phyloP scores from a whole-genome alignment of 2,797 vertebrate genomes.

The Leptatherina wallacei region DNA sequence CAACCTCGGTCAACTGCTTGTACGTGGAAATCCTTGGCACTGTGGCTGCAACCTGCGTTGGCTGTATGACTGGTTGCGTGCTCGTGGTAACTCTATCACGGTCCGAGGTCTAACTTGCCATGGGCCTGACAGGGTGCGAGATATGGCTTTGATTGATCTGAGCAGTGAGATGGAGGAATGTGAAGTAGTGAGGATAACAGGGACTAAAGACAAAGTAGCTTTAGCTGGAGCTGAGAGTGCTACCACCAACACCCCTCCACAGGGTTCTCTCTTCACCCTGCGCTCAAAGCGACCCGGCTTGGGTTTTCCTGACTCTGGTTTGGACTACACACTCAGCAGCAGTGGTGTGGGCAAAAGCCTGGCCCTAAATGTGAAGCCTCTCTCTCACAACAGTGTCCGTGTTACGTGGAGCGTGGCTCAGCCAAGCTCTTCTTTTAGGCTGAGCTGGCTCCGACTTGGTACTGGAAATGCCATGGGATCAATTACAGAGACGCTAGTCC shows the following conservation, averaged over 20 bases:
- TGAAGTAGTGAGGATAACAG: constrained; percentile 77
- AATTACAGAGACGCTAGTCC: constrained; percentile 93
- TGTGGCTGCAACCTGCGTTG: constrained; percentile 94
- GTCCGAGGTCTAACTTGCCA: constrained; percentile 93
- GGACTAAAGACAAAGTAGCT: constrained; percentile 73
- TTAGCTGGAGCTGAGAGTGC: constrained; percentile 68
- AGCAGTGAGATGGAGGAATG: constrained; percentile 92
- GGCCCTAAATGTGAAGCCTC: constrained; percentile 90
- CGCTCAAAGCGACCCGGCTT: constrained; percentile 89
- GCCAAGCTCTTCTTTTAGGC: constrained; percentile 89
- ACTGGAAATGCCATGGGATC: constrained; percentile 90
- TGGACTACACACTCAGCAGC: constrained; percentile 90
- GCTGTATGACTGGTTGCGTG: constrained; percentile 92
- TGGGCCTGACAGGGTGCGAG: constrained; percentile 89
- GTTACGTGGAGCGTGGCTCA: constrained; percentile 91
- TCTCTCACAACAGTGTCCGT: constrained; percentile 90
- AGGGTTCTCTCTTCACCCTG: constrained; percentile 92
- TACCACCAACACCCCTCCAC: constrained; percentile 84
- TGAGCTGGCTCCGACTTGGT: constrained; percentile 92
- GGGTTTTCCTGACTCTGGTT: constrained; percentile 86
- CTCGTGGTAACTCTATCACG: constrained; percentile 86
- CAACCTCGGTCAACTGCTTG: constrained; percentile 88
- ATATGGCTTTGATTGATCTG: constrained; percentile 90
- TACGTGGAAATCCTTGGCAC: constrained; percentile 95
- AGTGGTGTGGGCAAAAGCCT: constrained; percentile 88